Conservation (phyloP, 2,113 vertebrate genomes). For the Carassius auratus region DNA sequence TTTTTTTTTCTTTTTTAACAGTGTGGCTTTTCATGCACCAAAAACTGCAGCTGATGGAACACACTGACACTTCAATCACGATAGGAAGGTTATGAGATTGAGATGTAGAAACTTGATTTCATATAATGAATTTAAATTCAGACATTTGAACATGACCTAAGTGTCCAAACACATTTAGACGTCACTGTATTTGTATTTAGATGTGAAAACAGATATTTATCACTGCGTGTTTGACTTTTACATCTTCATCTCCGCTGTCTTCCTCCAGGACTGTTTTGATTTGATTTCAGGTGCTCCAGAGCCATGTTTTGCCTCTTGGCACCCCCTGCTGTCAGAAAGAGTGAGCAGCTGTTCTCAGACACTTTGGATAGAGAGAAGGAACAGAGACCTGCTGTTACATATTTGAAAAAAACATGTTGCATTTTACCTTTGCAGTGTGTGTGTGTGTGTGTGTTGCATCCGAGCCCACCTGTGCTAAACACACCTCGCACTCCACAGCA, state of each 20-base stretch:
- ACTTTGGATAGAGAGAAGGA: neutral
- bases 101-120: neutral
- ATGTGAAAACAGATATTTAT: neutral
- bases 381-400: neutral
- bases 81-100: neutral
- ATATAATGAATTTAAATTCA: neutral
- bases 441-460: conserved; percentile 7
- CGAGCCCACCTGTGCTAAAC: neutral
- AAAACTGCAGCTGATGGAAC: neutral
- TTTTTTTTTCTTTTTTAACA: too few species aligned
- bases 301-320: conserved; percentile 39
- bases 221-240: neutral
- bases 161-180: neutral
- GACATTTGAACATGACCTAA: neutral
- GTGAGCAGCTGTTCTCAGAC: neutral
- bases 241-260: neutral
- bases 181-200: neutral
- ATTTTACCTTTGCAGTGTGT: neutral
- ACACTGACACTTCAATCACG: neutral
- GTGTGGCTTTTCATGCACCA: neutral
- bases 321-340: conserved; percentile 56
- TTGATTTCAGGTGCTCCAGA: neutral
- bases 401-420: neutral
- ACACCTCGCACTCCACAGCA: conserved; percentile 19
- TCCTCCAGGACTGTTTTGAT: neutral